Conservation (phyloP, 30 jellyfish, hydroid and myxozoan genomes). For the Calvadosia cruxmelitensis region DNA sequence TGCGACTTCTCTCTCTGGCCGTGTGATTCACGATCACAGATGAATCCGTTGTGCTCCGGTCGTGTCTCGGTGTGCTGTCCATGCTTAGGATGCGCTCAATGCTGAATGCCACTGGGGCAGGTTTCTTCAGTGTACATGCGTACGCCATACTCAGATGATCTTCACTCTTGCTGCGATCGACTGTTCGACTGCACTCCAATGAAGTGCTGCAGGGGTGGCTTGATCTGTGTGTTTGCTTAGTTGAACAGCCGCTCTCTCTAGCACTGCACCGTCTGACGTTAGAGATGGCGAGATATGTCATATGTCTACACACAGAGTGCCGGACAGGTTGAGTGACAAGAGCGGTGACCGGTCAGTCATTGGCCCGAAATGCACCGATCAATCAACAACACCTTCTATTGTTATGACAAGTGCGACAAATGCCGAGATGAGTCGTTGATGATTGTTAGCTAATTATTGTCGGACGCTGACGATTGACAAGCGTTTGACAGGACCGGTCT, state of each 20-base stretch:
- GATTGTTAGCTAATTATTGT: neutral
- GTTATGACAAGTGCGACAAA: slow-evolving; percentile 1
- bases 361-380: neutral
- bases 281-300: too few species aligned
- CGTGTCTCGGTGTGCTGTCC: neutral
- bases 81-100: neutral
- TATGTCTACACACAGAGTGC: too few species aligned
- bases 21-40: too few species aligned
- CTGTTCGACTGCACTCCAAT: too few species aligned
- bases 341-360: neutral
- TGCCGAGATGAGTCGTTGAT: neutral
- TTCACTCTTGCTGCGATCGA: too few species aligned
- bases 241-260: too few species aligned
- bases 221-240: too few species aligned
- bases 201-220: too few species aligned
- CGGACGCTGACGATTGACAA: neutral
- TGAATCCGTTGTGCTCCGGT: too few species aligned
- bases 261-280: too few species aligned
- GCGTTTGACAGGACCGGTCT: neutral
- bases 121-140: neutral
- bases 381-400: neutral
- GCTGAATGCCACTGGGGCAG: neutral
- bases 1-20: too few species aligned
- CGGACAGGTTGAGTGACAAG: neutral
- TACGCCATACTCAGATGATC: too few species aligned